A percentile compares a stretch with the other conserved stretches of the same genome.
Evolutionary conservation across 1,140 invertebrate species (phyloP).

Genomic region (Notospermus geniculatus): DNA sequence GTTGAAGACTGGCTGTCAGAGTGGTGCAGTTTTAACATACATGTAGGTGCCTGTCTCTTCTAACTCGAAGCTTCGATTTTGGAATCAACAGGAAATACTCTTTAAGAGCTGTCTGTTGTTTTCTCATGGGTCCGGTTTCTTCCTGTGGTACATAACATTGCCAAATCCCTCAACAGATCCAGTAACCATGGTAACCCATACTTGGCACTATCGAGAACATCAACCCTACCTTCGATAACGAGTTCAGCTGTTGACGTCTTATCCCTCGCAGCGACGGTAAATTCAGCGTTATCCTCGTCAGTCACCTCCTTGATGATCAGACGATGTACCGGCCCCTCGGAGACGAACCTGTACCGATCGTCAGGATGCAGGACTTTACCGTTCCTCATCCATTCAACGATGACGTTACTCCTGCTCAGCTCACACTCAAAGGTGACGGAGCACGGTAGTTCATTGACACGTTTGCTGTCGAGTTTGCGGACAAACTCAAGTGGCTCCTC

Average conservation of each 20-base stretch:
- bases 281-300: conserved; percentile 78
- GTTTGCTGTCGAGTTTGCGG: conserved; percentile 41
- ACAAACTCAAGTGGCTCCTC: conserved; percentile 47
- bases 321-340: conserved; percentile 41
- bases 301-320: conserved; percentile 75
- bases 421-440: conserved; percentile 51
- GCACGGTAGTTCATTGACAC: conserved; percentile 43
- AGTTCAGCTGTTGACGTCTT: conserved; percentile 81
- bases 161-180: no score
- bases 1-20: no score
- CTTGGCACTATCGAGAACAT: no score
- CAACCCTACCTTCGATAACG: conserved; percentile 74
- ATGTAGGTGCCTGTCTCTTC: no score
- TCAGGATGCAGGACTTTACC: conserved; percentile 31
- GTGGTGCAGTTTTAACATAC: no score
- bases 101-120: no score
- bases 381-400: conserved; percentile 43
- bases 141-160: no score
- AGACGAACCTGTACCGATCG: conserved; percentile 46
- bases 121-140: no score
- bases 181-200: no score
- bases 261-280: conserved; percentile 73
- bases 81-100: no score
- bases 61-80: no score
- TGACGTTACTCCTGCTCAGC: conserved; percentile 38